These are phyloP conservation scores for Perizoma affinitatum DNA, from an alignment of 2,888 invertebrate genomes.

Conservation along the genomic window DNA sequence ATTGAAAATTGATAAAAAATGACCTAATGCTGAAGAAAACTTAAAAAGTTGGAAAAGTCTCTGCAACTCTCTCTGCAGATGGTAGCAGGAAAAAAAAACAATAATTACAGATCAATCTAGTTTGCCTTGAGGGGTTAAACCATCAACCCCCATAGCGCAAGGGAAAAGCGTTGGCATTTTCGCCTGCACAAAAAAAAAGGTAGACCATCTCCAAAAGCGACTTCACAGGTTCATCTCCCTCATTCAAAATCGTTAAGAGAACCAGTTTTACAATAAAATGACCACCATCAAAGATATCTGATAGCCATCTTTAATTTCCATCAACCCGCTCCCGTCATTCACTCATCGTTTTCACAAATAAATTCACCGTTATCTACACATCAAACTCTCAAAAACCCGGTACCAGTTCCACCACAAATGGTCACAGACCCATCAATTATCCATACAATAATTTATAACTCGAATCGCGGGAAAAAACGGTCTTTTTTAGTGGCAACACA, in stretches of 20 bases:
- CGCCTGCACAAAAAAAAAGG: too few species aligned
- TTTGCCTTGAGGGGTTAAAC: too few species aligned
- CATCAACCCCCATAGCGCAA: too few species aligned
- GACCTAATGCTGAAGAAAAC: too few species aligned
- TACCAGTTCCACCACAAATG: constrained; percentile 34
- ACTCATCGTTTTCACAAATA: constrained; percentile 26
- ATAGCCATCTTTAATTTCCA: constrained; percentile 21
- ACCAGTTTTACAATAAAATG: constrained; percentile 14
- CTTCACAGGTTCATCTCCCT: neutral
- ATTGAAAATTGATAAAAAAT: too few species aligned
- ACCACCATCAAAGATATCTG: constrained; percentile 48
- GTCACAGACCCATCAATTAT: constrained; percentile 41
- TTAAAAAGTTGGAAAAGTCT: too few species aligned
- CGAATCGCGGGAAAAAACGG: constrained; percentile 38
- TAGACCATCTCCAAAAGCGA: too few species aligned
- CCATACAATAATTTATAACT: constrained; percentile 58
- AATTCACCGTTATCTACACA: constrained; percentile 30
- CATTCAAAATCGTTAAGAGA: neutral
- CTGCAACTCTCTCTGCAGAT: too few species aligned
- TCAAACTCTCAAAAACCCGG: constrained; percentile 38
- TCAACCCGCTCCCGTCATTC: constrained; percentile 25
- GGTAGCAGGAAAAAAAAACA: too few species aligned
- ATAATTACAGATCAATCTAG: too few species aligned
- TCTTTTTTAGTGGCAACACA: constrained; percentile 46
- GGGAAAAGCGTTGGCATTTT: too few species aligned